Evolutionary conservation across 2,888 invertebrate genomes (phyloP), one percentile per base, ranked within the genome.

Genomic region (Epirrita christyi): DNA sequence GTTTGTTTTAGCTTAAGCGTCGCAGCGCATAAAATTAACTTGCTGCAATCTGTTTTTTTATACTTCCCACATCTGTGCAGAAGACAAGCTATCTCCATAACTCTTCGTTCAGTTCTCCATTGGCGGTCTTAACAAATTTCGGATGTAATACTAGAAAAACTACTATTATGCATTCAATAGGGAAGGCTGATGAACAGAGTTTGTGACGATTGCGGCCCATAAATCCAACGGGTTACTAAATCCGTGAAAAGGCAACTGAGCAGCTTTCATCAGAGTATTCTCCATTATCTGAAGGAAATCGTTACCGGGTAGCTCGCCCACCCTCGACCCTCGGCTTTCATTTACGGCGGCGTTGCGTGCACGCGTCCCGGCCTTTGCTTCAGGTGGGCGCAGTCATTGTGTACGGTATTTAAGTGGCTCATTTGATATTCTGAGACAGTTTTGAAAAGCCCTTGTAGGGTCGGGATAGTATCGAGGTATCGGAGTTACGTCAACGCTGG

Each of bases 371-470:
- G 86, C 87, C 85, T 87, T 85, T 81, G 83, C 87, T 87, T 85
- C 88, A 91, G 89, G 91, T 90, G 86, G 86, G 88, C 85, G 87
- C 85, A 85, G 81, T 83, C 87, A 86, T 90, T 89, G 87, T 89
- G 78, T 83, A 86, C 85, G 78, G 84, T 88, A 88, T 91, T 90
- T 91, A 91, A 92, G 89, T 90, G 85, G 89, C 86, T 91, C 87
- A 90, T 92, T 91, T 88, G 86, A 91, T 88, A 91, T 92, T 92
- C 90, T 80, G 82, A 88, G 89, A 90, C 87, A 88, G 90, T 90
- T 88, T 90, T 78, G 81, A 83, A 86, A 84, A 86, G 82, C 86
- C 78, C 77, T 85, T 83, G 86, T 85, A 79, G 81, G 77, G 76
- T 73, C 34, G 75, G 78, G 69, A 70, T 72, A 74, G 80, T 79